Evolutionary conservation across 2,797 vertebrate genomes (phyloP), one percentile per base, ranked within the genome.

Genomic region (Sternotherus odoratus): DNA sequence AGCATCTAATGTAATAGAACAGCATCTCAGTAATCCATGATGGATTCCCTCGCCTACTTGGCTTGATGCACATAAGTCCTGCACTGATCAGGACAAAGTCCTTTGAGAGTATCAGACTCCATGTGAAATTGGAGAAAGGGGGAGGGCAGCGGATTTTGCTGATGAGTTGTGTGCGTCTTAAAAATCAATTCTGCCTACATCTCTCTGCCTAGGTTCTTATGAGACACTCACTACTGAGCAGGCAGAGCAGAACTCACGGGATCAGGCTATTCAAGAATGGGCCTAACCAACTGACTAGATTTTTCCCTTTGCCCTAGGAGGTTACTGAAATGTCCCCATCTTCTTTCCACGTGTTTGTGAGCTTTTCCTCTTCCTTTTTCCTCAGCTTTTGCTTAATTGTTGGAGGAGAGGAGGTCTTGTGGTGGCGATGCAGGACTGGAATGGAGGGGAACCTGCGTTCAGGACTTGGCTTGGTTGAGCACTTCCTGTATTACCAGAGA

Each of bases 301-400:
- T 1, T 90, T 66, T 23, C 12, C 69, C 30, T 79, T 28, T 24
- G 19, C 11, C 13, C 56, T 28, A 60, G n/a, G 48, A 85, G 23
- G 39, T 19, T 79, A 54, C 28, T 79, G 51, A 33, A 49, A 77
- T 3, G 19, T 17, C 26, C 24, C 39, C 43, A 24, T 12, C 39
- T 51, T 33, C 4, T 50, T 33, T 8, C 1, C 10, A 36, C 4
- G 17, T 53, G 1, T 33, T 10, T 13, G 36, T 15, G 43, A 19
- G 28, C 56, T 51, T 46, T 53, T 87, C 56, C 26, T 46, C 2
- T 21, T 15, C 69, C 1, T 4, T 46, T 66, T 66, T 19, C 19
- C 63, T 69, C 19, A 5, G 33, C 24, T 36, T 0, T 15, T 21
- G 2, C 6, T 0, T 36, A 28, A 3, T 28, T 39, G 11, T 10